Evolutionary conservation across 2,797 vertebrate genomes (phyloP).

Genomic region (Fratercula arctica): DNA sequence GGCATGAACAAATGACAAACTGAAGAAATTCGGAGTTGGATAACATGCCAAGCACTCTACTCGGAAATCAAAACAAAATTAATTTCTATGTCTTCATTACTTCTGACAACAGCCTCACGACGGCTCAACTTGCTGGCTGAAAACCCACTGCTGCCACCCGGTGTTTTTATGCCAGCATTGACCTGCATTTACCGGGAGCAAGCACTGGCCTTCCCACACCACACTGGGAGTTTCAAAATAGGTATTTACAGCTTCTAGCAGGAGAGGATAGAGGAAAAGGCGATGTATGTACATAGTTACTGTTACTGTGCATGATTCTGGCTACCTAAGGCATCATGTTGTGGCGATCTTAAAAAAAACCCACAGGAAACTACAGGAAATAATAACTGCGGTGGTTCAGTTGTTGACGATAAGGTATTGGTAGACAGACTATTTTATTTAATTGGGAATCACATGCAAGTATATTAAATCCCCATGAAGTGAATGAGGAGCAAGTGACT

Average conservation of each 20-base stretch:
- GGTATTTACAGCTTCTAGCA: not conserved
- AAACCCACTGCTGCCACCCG: conserved; percentile 81
- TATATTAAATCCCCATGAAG: not conserved
- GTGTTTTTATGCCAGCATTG: conserved; percentile 55
- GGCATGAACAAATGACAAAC: conserved; percentile 21
- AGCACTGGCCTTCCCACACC: not conserved
- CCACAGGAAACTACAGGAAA: not conserved
- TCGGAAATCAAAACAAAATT: conserved; percentile 23
- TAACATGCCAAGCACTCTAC: not conserved
- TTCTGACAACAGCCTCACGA: conserved; percentile 27
- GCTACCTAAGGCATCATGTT: not conserved
- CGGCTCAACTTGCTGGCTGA: conserved; percentile 6
- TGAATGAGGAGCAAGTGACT: not conserved
- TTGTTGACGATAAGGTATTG: not conserved
- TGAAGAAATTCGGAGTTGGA: not conserved
- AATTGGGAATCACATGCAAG: not conserved
- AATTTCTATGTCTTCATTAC: conserved; percentile 27
- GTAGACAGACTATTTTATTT: not conserved
- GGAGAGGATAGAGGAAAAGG: not conserved
- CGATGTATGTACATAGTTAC: not conserved
- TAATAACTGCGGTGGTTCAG: not conserved
- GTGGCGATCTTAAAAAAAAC: not conserved
- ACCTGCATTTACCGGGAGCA: not conserved
- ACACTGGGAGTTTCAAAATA: accelerated
- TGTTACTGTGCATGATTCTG: not conserved